Base-by-base conservation (phyloP, 1,140 invertebrate species). In the Bombus difficillimus region DNA sequence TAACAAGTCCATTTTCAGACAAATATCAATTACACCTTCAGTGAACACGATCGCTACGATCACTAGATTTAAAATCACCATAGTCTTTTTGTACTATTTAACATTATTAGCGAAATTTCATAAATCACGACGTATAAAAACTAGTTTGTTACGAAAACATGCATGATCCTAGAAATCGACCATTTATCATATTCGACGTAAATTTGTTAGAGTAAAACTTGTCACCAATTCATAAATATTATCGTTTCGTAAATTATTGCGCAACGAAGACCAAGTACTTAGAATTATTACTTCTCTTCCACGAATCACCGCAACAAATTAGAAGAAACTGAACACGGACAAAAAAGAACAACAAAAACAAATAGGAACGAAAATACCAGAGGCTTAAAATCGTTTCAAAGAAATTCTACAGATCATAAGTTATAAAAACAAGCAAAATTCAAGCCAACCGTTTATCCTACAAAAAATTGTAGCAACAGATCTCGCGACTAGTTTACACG, bases 321-420 rank as follows among this genome's bases (percentile, higher is more conserved):
- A 2, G 22, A 69, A 25, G 9, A 39, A 39, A 39, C 1, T 10
- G 10, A 69, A 34, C 47, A 18, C 47, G 6, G 47, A 6, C 34
- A 10, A 39, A 34, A 34, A 5, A 22, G 2, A 25, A 53, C 9
- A 41, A 37, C 3, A 22, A 9, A 47, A 22, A 18, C 1, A 73
- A 41, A 3, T 2, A 34, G 22, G 62, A 15, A 39, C 32, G 8
- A 28, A 69, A 68, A 80, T 43, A 37, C 28, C 25, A 13, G 25
- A 53, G 8, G 47, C 8, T 25, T n/a, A 78, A 80, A 84, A 88
- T 84, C 83, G 74, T 57, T 62, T 25, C 32, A 22, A 37, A 25
- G 39, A 74, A 68, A 86, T 81, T 79, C 47, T 47, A 18, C 47
- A 1, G 47, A 6, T 47, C 47, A 47, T 18, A 6, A 18, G 5